Percentiles rank a stretch among this genome's conserved stretches.
Conservation (phyloP, 2,113 vertebrate genomes). For the Lipophrys pholis region DNA sequence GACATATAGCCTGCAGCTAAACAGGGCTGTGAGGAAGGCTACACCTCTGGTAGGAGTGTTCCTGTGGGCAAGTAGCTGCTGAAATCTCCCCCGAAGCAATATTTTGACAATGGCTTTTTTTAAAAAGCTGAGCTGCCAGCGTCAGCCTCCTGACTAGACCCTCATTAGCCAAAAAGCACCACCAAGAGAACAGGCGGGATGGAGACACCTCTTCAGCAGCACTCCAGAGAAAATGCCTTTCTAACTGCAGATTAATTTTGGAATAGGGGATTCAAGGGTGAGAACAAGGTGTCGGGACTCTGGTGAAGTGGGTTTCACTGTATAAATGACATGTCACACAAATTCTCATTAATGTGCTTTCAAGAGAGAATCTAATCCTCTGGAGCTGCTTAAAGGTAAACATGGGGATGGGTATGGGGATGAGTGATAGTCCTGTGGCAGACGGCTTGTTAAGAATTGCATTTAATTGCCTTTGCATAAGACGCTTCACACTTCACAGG, state of each 20-base stretch:
- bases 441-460: conserved; percentile 5
- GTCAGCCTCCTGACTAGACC: conserved; percentile 62
- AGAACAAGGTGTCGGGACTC: conserved; percentile 36
- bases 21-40: conserved; percentile 33
- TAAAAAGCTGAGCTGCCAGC: conserved; percentile 67
- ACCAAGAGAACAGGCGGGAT: conserved; percentile 26
- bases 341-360: conserved; percentile 28
- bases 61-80: conserved; percentile 51
- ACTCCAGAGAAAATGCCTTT: conserved; percentile 47
- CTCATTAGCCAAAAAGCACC: conserved; percentile 69
- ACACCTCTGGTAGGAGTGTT: conserved; percentile 33
- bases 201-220: conserved; percentile 37
- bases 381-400: conserved; percentile 39
- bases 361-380: conserved; percentile 29
- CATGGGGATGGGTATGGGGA: conserved; percentile 17
- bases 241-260: conserved; percentile 48
- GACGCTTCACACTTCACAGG: background rate
- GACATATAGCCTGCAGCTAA: conserved; percentile 63
- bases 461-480: conserved; percentile 18
- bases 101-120: conserved; percentile 60
- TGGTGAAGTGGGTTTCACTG: conserved; percentile 33
- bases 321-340: conserved; percentile 32
- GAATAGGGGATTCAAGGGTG: conserved; percentile 25
- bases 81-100: conserved; percentile 66
- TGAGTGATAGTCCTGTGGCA: conserved; percentile 1